Conservation (phyloP, 2,113 vertebrate species). For the Cyanoramphus novaezelandiae region DNA sequence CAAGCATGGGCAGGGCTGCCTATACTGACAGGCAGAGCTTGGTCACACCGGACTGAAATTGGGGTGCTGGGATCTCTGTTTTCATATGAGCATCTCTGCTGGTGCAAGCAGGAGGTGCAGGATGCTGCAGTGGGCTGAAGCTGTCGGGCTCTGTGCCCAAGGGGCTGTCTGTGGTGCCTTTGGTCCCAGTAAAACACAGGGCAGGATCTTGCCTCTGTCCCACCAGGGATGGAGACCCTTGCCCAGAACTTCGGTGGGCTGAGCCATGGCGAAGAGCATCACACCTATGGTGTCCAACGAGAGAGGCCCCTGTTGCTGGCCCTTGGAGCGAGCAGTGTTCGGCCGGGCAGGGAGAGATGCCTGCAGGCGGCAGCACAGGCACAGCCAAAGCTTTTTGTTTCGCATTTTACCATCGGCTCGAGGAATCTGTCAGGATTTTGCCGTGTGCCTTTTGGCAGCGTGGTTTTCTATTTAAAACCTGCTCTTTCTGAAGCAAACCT, state of each 20-base stretch:
- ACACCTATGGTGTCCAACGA: fast-evolving
- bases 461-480: background rate
- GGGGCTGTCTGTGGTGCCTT: background rate
- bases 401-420: background rate
- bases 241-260: fast-evolving
- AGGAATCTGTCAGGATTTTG: background rate
- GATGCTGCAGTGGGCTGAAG: background rate
- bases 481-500: background rate
- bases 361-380: constrained; percentile 54
- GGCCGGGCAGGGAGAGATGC: background rate
- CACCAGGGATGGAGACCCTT: fast-evolving
- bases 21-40: background rate
- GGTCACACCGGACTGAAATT: background rate
- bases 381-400: background rate
- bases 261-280: background rate
- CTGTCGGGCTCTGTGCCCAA: background rate
- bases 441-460: background rate
- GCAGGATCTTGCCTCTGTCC: background rate
- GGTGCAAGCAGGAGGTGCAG: background rate
- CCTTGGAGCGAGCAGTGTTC: background rate
- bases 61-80: background rate
- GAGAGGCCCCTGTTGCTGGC: fast-evolving
- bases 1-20: background rate
- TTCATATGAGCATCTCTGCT: background rate
- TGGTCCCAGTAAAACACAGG: background rate